These are phyloP conservation scores for Drosophila meridiana DNA, from an alignment of 2,888 invertebrate species.

Conservation along the genomic window DNA sequence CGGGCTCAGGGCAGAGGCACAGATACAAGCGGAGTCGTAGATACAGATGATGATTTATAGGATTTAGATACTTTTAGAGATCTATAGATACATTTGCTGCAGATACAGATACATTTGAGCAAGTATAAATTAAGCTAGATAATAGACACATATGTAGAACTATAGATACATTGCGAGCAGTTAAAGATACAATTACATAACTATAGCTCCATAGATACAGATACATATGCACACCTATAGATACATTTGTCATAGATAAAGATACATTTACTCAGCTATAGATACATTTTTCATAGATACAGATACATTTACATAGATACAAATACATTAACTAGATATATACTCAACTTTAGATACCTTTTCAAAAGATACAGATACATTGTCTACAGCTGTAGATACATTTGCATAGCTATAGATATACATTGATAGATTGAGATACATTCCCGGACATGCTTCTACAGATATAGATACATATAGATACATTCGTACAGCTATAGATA, in stretches of 20 bases:
- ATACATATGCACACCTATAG: not conserved
- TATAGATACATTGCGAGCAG: not conserved
- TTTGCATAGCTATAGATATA: not conserved
- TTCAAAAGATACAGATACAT: not conserved
- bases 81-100: not conserved
- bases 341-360: not conserved
- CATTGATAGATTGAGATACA: not conserved
- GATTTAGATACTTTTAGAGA: not conserved
- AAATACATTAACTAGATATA: not conserved
- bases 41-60: not conserved
- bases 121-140: not conserved
- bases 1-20: conserved; percentile 4
- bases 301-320: not conserved
- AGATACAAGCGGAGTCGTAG: conserved; percentile 1
- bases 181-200: not conserved
- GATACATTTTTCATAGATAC: not conserved
- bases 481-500: not conserved
- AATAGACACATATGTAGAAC: not conserved
- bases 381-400: not conserved
- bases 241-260: not conserved
- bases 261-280: not conserved
- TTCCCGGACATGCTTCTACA: not conserved
- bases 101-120: not conserved
- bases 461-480: not conserved
- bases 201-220: not conserved